phyloP scores from a whole-genome alignment of 2,888 invertebrate genomes.

The Serrognathus titanus region DNA sequence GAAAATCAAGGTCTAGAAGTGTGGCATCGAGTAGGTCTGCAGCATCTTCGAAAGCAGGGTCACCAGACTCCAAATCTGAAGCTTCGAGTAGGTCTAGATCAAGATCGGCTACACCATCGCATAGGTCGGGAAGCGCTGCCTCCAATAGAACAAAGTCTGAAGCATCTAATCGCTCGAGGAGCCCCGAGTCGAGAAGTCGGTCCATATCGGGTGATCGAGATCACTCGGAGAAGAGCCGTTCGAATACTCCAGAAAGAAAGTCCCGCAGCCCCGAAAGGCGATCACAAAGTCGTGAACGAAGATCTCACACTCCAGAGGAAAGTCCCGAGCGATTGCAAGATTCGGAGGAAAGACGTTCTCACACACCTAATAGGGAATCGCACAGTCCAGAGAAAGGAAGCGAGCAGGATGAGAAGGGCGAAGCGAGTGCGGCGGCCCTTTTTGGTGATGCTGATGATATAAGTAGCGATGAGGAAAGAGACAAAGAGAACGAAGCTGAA shows the following conservation, averaged over 20 bases:
- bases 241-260: neutral
- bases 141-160: constrained; percentile 50
- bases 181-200: constrained; percentile 8
- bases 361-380: neutral
- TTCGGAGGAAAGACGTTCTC: neutral
- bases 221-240: constrained; percentile 28
- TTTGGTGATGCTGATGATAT: constrained; percentile 95
- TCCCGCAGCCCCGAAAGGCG: neutral
- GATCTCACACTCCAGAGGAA: constrained; percentile 41
- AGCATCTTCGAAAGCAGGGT: constrained; percentile 18
- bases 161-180: constrained; percentile 41
- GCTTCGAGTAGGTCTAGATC: constrained; percentile 22
- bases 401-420: constrained; percentile 30
- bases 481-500: constrained; percentile 41
- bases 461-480: constrained; percentile 77
- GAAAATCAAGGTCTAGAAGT: constrained; percentile 28
- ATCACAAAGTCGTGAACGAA: constrained; percentile 18
- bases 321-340: neutral
- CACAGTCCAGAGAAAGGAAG: constrained; percentile 21
- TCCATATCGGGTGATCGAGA: constrained; percentile 22
- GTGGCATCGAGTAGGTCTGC: constrained; percentile 23
- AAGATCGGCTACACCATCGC: constrained; percentile 23
- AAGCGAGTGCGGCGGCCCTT: constrained; percentile 75
- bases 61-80: constrained; percentile 25
- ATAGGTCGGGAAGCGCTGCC: constrained; percentile 42